Conservation (phyloP, 2,797 vertebrate species). For the Bovichtus variegatus region DNA sequence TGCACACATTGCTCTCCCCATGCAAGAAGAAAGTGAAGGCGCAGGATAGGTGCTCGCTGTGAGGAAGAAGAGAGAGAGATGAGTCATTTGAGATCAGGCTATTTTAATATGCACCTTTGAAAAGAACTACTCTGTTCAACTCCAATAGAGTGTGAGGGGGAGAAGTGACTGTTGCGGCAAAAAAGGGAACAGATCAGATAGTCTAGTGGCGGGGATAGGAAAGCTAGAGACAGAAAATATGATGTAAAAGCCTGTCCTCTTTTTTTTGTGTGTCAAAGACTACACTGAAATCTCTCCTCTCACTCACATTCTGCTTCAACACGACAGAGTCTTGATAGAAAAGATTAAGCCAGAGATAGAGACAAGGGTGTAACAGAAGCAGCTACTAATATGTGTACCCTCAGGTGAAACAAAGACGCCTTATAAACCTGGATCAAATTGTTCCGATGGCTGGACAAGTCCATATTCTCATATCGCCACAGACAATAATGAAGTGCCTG, state of each 20-base stretch:
- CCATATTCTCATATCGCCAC: background rate
- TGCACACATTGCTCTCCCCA: conserved; percentile 98
- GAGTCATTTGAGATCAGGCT: conserved; percentile 40
- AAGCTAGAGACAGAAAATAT: conserved; percentile 37
- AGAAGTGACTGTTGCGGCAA: conserved; percentile 13
- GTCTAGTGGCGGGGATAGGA: conserved; percentile 21
- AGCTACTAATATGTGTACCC: conserved; percentile 23
- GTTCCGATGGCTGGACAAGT: conserved; percentile 14
- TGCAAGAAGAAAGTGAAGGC: conserved; percentile 99
- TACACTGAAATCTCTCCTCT: conserved; percentile 27
- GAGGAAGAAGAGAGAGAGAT: conserved; percentile 36
- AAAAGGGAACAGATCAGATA: conserved; percentile 37
- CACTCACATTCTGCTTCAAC: conserved; percentile 36
- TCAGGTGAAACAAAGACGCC: conserved; percentile 14
- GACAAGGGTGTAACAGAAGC: conserved; percentile 8
- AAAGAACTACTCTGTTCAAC: conserved; percentile 30
- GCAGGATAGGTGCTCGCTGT: conserved; percentile 97
- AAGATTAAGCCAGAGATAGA: conserved; percentile 30
- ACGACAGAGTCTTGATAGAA: conserved; percentile 25
- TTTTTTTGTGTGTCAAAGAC: conserved; percentile 27
- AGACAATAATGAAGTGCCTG: conserved; percentile 5
- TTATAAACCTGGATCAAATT: conserved; percentile 16
- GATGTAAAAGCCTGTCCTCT: conserved; percentile 30
- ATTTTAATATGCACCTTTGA: conserved; percentile 44
- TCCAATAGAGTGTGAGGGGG: conserved; percentile 23